Conservation (phyloP, 2,113 vertebrate species). For the Ictalurus furcatus region DNA sequence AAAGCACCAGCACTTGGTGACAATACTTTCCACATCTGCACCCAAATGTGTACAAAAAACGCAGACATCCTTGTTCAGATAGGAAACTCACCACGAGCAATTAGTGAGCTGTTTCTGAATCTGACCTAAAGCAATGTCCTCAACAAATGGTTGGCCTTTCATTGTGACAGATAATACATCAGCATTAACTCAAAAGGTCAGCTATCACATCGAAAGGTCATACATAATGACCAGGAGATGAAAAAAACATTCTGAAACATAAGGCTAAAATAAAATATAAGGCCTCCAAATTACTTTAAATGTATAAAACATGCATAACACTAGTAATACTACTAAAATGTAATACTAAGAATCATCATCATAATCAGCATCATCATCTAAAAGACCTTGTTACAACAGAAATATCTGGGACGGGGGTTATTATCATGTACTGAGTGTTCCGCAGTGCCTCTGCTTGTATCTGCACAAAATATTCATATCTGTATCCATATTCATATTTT, state of each 20-base stretch:
- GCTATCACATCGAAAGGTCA: neutral
- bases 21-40: constrained; percentile 81
- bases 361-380: too few species aligned
- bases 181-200: neutral
- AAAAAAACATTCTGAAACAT: neutral
- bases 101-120: neutral
- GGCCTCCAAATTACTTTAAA: neutral
- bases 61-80: constrained; percentile 58
- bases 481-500: too few species aligned
- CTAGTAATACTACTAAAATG: neutral
- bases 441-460: too few species aligned
- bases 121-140: neutral
- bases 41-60: constrained; percentile 57
- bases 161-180: neutral
- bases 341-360: too few species aligned
- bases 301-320: neutral
- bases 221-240: neutral
- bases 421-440: too few species aligned
- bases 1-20: constrained; percentile 76
- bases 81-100: constrained; percentile 32
- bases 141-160: neutral
- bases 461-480: too few species aligned
- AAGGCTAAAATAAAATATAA: neutral
- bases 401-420: too few species aligned
- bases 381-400: too few species aligned